Percentiles rank a stretch among this genome's conserved stretches.
These are phyloP conservation scores for Styela clava DNA, from an alignment of 23 tunicate genomes.

Conservation along the genomic window DNA sequence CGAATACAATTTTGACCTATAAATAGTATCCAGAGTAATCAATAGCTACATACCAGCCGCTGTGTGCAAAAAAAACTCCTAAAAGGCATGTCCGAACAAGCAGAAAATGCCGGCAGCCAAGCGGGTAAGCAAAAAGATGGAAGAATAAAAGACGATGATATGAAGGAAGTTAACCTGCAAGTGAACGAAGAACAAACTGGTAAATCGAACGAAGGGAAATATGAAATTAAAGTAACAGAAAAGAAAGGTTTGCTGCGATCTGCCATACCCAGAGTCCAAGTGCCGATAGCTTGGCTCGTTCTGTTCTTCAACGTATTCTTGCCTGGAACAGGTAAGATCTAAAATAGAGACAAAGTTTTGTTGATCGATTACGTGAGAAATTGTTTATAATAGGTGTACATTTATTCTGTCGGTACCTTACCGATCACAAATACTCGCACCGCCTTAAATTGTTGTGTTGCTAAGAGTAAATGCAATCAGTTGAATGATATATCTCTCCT, in stretches of 20 bases:
- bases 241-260: conserved; percentile 64
- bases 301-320: conserved; percentile 55
- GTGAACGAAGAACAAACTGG: neutral
- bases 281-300: conserved; percentile 50
- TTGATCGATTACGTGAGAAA: no score
- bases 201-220: neutral
- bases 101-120: neutral
- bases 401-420: no score
- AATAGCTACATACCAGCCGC: no score
- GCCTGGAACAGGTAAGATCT: conserved; percentile 64
- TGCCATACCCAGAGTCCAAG: conserved; percentile 57
- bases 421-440: no score
- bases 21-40: no score
- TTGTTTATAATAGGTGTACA: no score
- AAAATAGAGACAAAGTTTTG: neutral
- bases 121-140: neutral
- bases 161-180: conserved; percentile 5
- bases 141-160: neutral
- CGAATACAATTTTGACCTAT: no score
- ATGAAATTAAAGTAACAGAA: conserved; percentile 56
- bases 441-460: no score
- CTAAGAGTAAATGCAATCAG: no score
- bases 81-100: neutral
- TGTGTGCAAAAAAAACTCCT: no score
- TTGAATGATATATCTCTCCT: no score